Evolutionary conservation across 2,888 invertebrate species (phyloP).

Genomic region (Cosmia trapezina): DNA sequence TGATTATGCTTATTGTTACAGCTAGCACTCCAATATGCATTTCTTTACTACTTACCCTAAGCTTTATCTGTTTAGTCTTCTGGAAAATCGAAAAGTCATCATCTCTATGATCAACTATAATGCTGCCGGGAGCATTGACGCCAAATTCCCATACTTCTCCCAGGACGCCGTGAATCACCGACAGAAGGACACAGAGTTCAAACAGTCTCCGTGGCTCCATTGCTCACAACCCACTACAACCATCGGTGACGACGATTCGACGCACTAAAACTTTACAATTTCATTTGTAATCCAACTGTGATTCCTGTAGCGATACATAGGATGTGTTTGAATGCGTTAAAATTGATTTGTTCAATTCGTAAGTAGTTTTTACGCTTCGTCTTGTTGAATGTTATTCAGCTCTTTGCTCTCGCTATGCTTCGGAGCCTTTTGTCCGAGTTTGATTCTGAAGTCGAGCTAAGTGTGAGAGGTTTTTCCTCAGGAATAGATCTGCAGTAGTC

Average conservation of each 20-base stretch:
- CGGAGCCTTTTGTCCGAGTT: no score
- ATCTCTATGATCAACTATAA: constrained; percentile 42
- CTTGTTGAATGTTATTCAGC: not conserved
- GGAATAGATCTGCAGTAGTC: no score
- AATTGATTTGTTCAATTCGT: constrained; percentile 20
- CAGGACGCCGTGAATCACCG: not conserved
- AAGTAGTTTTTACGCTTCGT: not conserved
- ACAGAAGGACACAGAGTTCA: constrained; percentile 13
- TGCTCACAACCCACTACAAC: constrained; percentile 12
- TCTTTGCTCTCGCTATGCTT: not conserved
- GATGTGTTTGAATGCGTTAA: constrained; percentile 8
- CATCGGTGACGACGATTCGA: constrained; percentile 9
- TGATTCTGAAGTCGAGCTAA: no score
- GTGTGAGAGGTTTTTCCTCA: no score
- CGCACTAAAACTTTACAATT: constrained; percentile 12
- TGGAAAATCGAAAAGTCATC: constrained; percentile 34
- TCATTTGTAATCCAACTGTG: constrained; percentile 19
- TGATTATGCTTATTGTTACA: no score
- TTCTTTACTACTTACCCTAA: constrained; percentile 29
- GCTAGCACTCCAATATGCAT: not conserved
- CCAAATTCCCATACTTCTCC: constrained; percentile 51
- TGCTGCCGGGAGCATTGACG: constrained; percentile 39
- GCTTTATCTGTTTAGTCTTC: constrained; percentile 30
- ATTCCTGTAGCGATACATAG: not conserved
- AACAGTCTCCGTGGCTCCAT: constrained; percentile 16